These are phyloP conservation scores for Aphaenogaster ashmeadi DNA, from an alignment of 1,140 invertebrate genomes.

Conservation along the genomic window DNA sequence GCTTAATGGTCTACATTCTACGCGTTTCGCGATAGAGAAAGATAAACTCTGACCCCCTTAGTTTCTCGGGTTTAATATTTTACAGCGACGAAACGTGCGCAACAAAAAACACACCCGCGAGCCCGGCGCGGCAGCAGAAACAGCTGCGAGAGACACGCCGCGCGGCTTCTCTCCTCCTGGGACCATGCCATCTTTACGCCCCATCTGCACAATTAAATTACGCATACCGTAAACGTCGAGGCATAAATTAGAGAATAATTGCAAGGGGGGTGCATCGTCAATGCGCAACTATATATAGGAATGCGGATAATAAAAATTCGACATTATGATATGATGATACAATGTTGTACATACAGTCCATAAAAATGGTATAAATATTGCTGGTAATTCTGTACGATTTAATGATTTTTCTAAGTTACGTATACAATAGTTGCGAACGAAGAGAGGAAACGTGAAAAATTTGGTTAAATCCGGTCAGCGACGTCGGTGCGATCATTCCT, in stretches of 20 bases:
- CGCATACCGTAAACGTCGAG: slow-evolving; percentile 78
- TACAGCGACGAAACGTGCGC: slow-evolving; percentile 55
- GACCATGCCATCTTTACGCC: slow-evolving; percentile 77
- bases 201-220: slow-evolving; percentile 84
- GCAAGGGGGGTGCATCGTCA: background rate
- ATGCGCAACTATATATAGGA: background rate
- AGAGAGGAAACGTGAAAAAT: background rate
- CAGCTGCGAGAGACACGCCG: slow-evolving; percentile 45
- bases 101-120: slow-evolving; percentile 52
- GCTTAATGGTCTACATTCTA: slow-evolving; percentile 54
- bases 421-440: background rate
- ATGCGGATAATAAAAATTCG: background rate
- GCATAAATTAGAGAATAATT: slow-evolving; percentile 77
- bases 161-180: slow-evolving; percentile 34
- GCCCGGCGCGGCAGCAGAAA: slow-evolving; percentile 3
- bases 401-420: background rate
- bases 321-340: background rate
- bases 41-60: slow-evolving; percentile 53
- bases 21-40: slow-evolving; percentile 47
- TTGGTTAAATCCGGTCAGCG: slow-evolving; percentile 5
- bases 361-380: background rate
- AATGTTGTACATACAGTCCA: too few species aligned
- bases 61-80: slow-evolving; percentile 59
- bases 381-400: background rate
- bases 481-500: background rate